A percentile compares a stretch with the other conserved stretches of the same genome.
phyloP scores from a whole-genome alignment of 2,888 invertebrate species.

The Cerceris rybyensis region DNA sequence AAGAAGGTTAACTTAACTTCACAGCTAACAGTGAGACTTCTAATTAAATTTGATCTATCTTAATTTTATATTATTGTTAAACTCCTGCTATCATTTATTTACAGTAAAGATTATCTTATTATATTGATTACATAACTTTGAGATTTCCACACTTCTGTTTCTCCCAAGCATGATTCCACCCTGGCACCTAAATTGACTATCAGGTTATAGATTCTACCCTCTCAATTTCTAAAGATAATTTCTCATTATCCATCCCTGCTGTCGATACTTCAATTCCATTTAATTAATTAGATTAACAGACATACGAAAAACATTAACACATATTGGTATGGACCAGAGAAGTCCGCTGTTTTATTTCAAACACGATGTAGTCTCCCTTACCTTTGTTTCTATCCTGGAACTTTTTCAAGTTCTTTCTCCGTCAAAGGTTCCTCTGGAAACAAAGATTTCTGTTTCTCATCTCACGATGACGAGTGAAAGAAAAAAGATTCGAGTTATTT shows the following conservation, averaged over 20 bases:
- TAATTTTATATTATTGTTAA: no score
- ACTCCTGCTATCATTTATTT: no score
- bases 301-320: neutral
- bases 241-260: neutral
- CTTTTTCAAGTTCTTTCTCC: constrained; percentile 13
- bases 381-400: constrained; percentile 10
- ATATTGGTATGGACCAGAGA: neutral
- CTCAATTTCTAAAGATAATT: no score
- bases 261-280: neutral
- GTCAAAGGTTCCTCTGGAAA: constrained; percentile 9
- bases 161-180: no score
- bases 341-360: neutral
- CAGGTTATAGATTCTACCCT: no score
- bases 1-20: no score
- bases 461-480: constrained; percentile 3
- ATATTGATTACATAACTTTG: no score
- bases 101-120: no score
- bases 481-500: constrained; percentile 9
- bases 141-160: no score
- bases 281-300: neutral
- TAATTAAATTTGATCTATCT: no score
- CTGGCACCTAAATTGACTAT: no score
- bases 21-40: no score
- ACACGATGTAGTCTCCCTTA: neutral
- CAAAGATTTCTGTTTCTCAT: constrained; percentile 20